phyloP scores from a whole-genome alignment of 2,797 vertebrate species.

The Paratrypauchen microcephalus region DNA sequence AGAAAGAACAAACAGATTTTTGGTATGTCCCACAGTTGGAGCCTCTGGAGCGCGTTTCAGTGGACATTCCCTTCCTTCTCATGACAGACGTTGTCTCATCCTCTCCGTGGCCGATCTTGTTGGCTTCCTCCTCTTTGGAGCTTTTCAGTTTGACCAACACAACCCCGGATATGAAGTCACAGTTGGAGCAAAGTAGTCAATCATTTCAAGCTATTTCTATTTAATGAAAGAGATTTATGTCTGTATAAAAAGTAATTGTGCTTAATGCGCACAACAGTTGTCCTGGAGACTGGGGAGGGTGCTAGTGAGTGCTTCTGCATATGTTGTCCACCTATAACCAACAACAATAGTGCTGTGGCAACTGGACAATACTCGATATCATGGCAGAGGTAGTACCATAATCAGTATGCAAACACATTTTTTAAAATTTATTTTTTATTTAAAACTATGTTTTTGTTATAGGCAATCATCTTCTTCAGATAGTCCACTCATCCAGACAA shows the following conservation, averaged over 20 bases:
- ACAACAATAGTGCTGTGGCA: conserved; percentile 80
- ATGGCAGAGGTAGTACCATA: conserved; percentile 78
- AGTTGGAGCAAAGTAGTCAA: conserved; percentile 81
- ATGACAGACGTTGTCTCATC: conserved; percentile 65
- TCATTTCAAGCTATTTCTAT: neutral
- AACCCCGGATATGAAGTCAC: conserved; percentile 82
- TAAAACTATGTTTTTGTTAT: conserved; percentile 9
- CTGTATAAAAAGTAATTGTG: conserved; percentile 4
- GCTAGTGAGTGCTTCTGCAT: conserved; percentile 96
- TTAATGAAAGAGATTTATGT: neutral
- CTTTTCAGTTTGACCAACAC: conserved; percentile 79
- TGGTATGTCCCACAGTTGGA: conserved; percentile 55
- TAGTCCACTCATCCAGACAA: conserved; percentile 83
- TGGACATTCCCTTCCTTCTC: conserved; percentile 70
- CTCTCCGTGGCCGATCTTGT: conserved; percentile 84
- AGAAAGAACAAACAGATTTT: neutral
- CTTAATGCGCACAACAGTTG: conserved; percentile 72
- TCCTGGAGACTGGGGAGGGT: conserved; percentile 91
- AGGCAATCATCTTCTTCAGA: conserved; percentile 82
- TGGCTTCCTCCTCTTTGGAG: conserved; percentile 81
- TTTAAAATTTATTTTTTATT: neutral
- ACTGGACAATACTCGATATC: conserved; percentile 89
- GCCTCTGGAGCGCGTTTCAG: conserved; percentile 50
- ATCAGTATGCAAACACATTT: neutral
- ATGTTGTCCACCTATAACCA: conserved; percentile 81